Conservation (phyloP, 2,113 vertebrate species). For the Plecturocebus donacophilus region DNA sequence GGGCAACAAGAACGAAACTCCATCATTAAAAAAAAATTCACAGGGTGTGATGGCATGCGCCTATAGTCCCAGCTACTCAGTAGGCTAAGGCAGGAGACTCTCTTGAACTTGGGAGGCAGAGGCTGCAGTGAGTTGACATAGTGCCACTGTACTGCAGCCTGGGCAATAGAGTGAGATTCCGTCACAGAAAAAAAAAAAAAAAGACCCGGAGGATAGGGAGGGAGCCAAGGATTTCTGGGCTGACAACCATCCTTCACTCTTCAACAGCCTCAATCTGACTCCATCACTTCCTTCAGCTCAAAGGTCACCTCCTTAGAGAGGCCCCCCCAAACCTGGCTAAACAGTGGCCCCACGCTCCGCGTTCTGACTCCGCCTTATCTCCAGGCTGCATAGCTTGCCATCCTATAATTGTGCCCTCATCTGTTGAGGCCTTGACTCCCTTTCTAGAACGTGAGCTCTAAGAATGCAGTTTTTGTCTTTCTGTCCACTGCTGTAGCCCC, state of each 20-base stretch:
- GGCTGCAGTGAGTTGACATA: too few relatives aligned
- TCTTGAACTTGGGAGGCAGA: too few relatives aligned
- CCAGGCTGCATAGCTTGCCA: too few relatives aligned
- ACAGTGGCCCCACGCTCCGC: accelerated
- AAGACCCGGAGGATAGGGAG: not conserved
- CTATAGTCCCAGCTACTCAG: too few relatives aligned
- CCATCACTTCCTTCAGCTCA: not conserved
- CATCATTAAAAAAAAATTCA: too few relatives aligned
- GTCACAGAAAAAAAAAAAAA: too few relatives aligned
- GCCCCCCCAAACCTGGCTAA: not conserved
- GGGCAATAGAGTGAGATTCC: too few relatives aligned
- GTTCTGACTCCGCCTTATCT: not conserved
- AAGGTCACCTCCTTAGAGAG: not conserved
- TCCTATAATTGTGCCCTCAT: not conserved
- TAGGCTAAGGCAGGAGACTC: too few relatives aligned
- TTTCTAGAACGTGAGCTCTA: not conserved
- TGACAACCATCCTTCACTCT: not conserved
- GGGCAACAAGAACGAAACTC: too few relatives aligned
- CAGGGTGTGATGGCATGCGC: too few relatives aligned
- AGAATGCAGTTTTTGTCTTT: not conserved
- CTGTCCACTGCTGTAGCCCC: not conserved
- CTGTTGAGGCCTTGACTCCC: not conserved
- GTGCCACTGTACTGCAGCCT: too few relatives aligned
- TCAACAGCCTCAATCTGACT: not conserved
- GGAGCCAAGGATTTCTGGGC: not conserved